phyloP scores from a whole-genome alignment of 2,888 invertebrate genomes.

The Melanargia galathea region DNA sequence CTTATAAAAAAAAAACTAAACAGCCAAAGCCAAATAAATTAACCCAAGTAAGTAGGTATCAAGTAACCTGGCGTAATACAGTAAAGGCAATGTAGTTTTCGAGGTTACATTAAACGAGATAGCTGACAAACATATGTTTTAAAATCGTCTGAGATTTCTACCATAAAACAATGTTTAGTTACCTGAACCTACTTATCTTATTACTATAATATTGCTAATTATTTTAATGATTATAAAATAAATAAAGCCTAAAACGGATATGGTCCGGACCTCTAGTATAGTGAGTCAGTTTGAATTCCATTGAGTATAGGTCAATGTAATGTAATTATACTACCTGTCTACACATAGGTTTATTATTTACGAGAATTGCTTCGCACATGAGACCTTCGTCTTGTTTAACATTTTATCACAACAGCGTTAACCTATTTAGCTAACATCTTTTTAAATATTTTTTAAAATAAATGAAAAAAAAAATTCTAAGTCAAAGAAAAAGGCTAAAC shows the following conservation, averaged over 20 bases:
- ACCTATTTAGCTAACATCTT: too few species aligned
- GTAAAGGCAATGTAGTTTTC: background rate
- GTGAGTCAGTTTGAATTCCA: slow-evolving; percentile 2
- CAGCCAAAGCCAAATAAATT: background rate
- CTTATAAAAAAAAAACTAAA: too few species aligned
- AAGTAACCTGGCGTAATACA: background rate
- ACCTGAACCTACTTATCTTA: background rate
- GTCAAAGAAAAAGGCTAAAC: too few species aligned
- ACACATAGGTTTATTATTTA: too few species aligned
- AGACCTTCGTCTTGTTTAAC: too few species aligned
- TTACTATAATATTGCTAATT: background rate
- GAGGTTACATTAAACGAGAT: background rate
- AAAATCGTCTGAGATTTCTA: background rate
- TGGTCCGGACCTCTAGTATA: background rate
- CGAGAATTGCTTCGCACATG: too few species aligned
- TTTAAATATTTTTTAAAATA: too few species aligned
- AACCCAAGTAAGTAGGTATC: too few species aligned
- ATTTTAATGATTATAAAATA: background rate
- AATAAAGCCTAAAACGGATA: background rate
- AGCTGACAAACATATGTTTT: background rate
- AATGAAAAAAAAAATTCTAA: too few species aligned
- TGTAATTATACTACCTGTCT: too few species aligned
- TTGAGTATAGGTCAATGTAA: background rate
- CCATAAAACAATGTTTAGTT: background rate
- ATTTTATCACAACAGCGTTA: too few species aligned